Evolutionary conservation across 1,140 invertebrate genomes (phyloP).

Genomic region (Bombus waltoni): DNA sequence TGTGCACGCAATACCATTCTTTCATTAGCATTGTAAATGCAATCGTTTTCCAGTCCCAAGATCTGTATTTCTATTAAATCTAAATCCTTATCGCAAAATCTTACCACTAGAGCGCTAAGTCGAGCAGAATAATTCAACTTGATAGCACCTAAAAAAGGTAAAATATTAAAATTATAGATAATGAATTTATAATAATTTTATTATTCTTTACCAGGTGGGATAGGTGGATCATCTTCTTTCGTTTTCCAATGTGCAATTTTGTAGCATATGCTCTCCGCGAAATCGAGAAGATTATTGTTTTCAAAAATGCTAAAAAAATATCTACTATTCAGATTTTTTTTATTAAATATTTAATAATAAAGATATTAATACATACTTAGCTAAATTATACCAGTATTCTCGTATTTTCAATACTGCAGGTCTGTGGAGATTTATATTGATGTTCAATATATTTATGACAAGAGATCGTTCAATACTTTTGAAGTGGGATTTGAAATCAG

Average conservation of each 20-base stretch:
- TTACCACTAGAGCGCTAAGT: constrained; percentile 85
- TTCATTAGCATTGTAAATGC: constrained; percentile 91
- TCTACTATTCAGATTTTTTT: background rate
- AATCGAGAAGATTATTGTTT: constrained; percentile 47
- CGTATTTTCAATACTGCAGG: constrained; percentile 88
- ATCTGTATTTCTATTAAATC: constrained; percentile 87
- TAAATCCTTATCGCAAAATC: constrained; percentile 88
- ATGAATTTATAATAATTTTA: constrained; percentile 9
- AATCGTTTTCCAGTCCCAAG: constrained; percentile 88
- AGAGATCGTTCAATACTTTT: constrained; percentile 91
- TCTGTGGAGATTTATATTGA: constrained; percentile 88
- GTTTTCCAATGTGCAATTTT: constrained; percentile 66
- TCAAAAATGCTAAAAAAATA: constrained; percentile 67
- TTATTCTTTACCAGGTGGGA: constrained; percentile 83
- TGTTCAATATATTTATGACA: constrained; percentile 87
- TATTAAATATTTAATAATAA: background rate
- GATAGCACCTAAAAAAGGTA: constrained; percentile 84
- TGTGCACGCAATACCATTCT: constrained; percentile 89
- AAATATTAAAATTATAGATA: background rate
- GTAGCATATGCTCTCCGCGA: constrained; percentile 60
- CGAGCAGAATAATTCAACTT: constrained; percentile 90
- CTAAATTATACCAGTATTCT: constrained; percentile 77
- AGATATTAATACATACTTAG: constrained; percentile 75
- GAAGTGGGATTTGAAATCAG: constrained; percentile 92
- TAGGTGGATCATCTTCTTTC: constrained; percentile 85